These are phyloP conservation scores for Paraplagusia blochii DNA, from an alignment of 2,113 vertebrate genomes.

Conservation along the genomic window DNA sequence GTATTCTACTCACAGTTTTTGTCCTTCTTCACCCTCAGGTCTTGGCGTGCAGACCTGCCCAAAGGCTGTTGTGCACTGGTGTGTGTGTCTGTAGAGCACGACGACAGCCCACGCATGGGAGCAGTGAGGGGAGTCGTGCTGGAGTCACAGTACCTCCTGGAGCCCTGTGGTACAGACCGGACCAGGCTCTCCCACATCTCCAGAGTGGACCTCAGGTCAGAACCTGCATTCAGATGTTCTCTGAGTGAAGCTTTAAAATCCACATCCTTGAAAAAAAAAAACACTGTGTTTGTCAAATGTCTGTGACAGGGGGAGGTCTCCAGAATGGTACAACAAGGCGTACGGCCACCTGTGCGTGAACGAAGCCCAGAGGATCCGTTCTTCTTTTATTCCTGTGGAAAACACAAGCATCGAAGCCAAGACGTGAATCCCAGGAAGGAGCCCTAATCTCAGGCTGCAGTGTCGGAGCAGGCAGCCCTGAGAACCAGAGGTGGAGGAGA, in stretches of 20 bases:
- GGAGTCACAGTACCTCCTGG: constrained; percentile 91
- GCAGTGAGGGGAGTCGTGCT: constrained; percentile 85
- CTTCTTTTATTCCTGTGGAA: constrained; percentile 85
- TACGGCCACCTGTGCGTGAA: constrained; percentile 90
- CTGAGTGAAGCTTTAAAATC: not conserved
- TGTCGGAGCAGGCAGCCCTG: constrained; percentile 14
- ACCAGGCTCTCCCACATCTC: constrained; percentile 91
- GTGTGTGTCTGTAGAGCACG: constrained; percentile 87
- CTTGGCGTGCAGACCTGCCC: constrained; percentile 87
- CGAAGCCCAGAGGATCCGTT: constrained; percentile 87
- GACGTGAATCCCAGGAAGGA: constrained; percentile 72
- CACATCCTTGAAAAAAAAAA: not conserved
- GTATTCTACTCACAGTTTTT: not conserved
- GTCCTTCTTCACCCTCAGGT: constrained; percentile 66
- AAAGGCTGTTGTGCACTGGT: constrained; percentile 88
- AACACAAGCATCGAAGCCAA: constrained; percentile 87
- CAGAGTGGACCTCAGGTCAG: constrained; percentile 89
- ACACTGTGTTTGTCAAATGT: not conserved
- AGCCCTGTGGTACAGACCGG: constrained; percentile 86
- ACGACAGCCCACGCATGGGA: constrained; percentile 81
- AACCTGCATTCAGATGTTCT: not conserved
- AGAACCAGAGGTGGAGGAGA: constrained; percentile 14
- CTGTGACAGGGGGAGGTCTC: constrained; percentile 85
- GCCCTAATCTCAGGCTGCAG: constrained; percentile 10
- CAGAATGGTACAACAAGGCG: constrained; percentile 96